These are phyloP conservation scores for Rotaria magnacalcarata DNA, from an alignment of 2,888 invertebrate species.

Conservation along the genomic window DNA sequence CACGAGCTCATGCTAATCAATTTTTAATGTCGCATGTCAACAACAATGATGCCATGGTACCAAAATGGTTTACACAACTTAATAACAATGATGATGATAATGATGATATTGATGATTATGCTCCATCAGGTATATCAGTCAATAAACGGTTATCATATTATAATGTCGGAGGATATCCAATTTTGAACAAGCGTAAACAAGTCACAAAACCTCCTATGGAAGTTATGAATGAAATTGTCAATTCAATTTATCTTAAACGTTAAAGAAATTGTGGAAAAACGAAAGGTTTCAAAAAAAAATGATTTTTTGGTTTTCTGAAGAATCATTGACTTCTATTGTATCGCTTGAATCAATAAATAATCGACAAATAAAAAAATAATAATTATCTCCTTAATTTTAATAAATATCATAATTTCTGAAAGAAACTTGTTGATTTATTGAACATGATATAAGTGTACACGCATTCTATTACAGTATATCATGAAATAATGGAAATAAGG, in stretches of 20 bases:
- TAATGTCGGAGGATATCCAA: background rate
- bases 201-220: constrained; percentile 3
- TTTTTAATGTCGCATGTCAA: background rate
- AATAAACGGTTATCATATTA: background rate
- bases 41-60: background rate
- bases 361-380: background rate
- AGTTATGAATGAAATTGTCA: constrained; percentile 35
- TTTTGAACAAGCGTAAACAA: background rate
- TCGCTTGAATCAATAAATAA: background rate
- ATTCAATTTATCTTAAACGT: constrained; percentile 32
- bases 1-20: background rate
- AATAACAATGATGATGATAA: background rate
- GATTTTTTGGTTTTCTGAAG: background rate
- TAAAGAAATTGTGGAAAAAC: background rate
- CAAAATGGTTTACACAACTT: background rate
- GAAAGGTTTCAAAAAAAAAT: background rate
- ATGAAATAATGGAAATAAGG: too few relatives aligned
- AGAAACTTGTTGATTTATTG: too few relatives aligned
- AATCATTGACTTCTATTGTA: background rate
- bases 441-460: too few relatives aligned
- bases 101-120: background rate
- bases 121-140: background rate
- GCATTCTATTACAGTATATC: too few relatives aligned
- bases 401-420: too few relatives aligned
- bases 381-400: too few relatives aligned